A percentile compares a stretch with the other conserved stretches of the same genome.
Evolutionary conservation across 2,888 invertebrate species (phyloP).

Genomic region (Lordiphosa fenestrarum): DNA sequence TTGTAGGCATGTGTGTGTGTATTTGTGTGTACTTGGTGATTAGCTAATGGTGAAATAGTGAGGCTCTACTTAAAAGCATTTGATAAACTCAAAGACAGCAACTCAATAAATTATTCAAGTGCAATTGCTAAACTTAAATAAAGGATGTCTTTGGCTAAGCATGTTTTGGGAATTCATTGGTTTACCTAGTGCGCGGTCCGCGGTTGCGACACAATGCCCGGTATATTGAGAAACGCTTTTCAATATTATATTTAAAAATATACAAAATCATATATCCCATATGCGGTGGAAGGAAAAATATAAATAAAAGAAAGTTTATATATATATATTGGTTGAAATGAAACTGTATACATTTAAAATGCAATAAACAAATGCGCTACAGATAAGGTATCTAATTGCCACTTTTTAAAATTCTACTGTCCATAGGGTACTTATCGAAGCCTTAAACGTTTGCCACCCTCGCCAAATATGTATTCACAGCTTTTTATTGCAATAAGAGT

Average conservation of each 20-base stretch:
- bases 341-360: constrained; percentile 7
- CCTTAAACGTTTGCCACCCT: too few species aligned
- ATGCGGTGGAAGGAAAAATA: constrained; percentile 9
- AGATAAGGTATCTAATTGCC: neutral
- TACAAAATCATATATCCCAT: constrained; percentile 17
- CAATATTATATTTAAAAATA: constrained; percentile 17
- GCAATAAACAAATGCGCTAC: constrained; percentile 2
- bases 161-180: constrained; percentile 19
- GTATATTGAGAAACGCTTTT: constrained; percentile 78
- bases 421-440: too few species aligned
- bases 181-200: constrained; percentile 78
- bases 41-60: constrained; percentile 16
- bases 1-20: constrained; percentile 17
- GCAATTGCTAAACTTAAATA: constrained; percentile 39
- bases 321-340: constrained; percentile 19
- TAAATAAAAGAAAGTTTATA: constrained; percentile 15
- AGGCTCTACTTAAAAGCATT: constrained; percentile 27
- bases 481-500: too few species aligned
- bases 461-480: too few species aligned
- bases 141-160: constrained; percentile 10
- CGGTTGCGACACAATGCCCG: constrained; percentile 76
- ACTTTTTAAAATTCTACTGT: too few species aligned
- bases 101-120: constrained; percentile 40
- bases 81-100: constrained; percentile 22
- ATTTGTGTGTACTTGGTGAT: constrained; percentile 26